These are phyloP conservation scores for Ctenochaetus hawaiiensis DNA, from an alignment of 2,797 vertebrate genomes.

Conservation along the genomic window DNA sequence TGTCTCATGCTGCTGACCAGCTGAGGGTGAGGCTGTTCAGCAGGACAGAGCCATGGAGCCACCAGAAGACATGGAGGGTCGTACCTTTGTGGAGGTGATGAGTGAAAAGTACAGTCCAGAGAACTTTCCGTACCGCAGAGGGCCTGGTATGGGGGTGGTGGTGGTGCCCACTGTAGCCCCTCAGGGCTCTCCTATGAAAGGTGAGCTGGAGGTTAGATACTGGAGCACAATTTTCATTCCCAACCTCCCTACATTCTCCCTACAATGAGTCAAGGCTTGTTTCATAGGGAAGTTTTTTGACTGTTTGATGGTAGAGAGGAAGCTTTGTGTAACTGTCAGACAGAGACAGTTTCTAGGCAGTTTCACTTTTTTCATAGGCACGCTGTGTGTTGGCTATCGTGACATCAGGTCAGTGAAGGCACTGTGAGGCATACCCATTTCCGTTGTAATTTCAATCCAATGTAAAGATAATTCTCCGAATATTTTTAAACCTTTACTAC, in stretches of 20 bases:
- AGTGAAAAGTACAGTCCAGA: slow-evolving; percentile 99
- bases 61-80: slow-evolving; percentile 85
- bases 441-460: not conserved
- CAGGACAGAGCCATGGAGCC: slow-evolving; percentile 88
- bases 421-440: not conserved
- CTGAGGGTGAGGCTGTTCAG: slow-evolving; percentile 39
- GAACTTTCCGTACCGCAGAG: slow-evolving; percentile 96
- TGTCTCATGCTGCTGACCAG: slow-evolving; percentile 28
- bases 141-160: slow-evolving; percentile 94
- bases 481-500: not conserved
- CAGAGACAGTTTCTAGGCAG: no score
- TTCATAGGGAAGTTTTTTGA: no score
- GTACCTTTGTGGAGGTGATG: slow-evolving; percentile 97
- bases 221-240: no score
- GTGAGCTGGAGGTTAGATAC: slow-evolving; percentile 74
- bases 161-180: slow-evolving; percentile 87
- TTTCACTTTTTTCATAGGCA: no score
- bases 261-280: no score
- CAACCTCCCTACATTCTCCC: no score
- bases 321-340: no score
- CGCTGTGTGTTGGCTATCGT: not conserved
- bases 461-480: not conserved
- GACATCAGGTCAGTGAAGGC: not conserved
- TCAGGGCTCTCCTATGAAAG: slow-evolving; percentile 98
- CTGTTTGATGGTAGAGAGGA: no score